Base-by-base conservation (phyloP, 2,888 invertebrate genomes). In the Dicyrtomina minuta region DNA sequence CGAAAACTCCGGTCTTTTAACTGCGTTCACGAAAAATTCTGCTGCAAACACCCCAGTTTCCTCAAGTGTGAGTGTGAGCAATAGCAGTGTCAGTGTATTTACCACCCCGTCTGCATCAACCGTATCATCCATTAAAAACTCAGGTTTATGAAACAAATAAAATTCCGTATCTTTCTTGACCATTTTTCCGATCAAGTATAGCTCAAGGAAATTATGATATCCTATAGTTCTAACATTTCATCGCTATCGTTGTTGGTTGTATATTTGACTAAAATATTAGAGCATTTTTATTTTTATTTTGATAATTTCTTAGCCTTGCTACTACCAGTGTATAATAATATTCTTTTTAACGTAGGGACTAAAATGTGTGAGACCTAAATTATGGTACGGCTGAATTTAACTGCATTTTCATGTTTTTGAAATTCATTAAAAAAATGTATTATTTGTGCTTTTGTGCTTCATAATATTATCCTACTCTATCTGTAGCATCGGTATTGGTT, bases 101-200 rank as follows among this genome's bases (percentile, higher is more conserved):
- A 20, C 20, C 13, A 24, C 61, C 51, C 44, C 39, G n/a, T 71
- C 68, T 6, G 33, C 62, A 3, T 56, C 68, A 1, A 43, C 62
- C 17, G 22, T 66, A 13, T 65, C 71, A 49, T 20, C 66, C 10
- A 17, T 55, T 4, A 66, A 53, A 56, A 49, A 20, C 17, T 55
- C 66, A 66, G 66, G 66, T 66, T 61, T 61, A 46, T 46, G 44
- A 46, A 26, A 33, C 49, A 39, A 51, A 51, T 64, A 1, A 27
- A 3, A 53, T 53, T 53, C 24, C n/a, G 46, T 20, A 17, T 12
- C 46, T 46, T 46, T 46, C 46, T 46, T 46, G 33, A 33, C 33
- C 33, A 5, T 46, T 46, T 46, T 46, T 33, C 33, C 8, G 4
- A 33, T 33, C 33, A 33, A 8, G 5, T 46, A 3, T 20, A 17